These are phyloP conservation scores for Glaucidium brasilianum DNA, from an alignment of 2,113 vertebrate genomes.

Conservation along the genomic window DNA sequence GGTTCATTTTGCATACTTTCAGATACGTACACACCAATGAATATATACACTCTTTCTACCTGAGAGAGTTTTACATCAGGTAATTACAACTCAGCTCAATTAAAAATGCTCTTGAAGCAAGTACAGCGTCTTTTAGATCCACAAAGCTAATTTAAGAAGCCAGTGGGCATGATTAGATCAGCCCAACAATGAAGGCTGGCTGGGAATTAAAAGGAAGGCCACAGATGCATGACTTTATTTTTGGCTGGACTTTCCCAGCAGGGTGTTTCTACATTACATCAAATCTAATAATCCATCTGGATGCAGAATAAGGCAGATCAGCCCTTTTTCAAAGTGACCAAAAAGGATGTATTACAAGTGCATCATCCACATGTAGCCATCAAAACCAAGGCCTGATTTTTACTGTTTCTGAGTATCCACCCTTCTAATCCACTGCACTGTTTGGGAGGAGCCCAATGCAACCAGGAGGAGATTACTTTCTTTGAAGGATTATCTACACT, in stretches of 20 bases:
- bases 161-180: conserved; percentile 15
- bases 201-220: conserved; percentile 8
- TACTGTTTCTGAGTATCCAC: not conserved
- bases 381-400: not conserved
- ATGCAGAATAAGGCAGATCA: not conserved
- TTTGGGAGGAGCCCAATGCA: not conserved
- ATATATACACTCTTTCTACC: not conserved
- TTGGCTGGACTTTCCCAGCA: conserved; percentile 21
- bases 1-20: conserved; percentile 25
- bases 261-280: conserved; percentile 35
- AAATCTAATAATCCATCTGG: not conserved
- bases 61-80: not conserved
- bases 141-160: conserved; percentile 10
- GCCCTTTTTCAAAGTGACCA: not conserved
- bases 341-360: not conserved
- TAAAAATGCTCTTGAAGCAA: conserved; percentile 19
- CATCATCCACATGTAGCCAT: not conserved
- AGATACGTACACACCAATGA: not conserved
- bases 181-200: not conserved
- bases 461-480: not conserved
- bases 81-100: conserved; percentile 48
- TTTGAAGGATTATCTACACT: not conserved
- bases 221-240: not conserved
- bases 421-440: not conserved
- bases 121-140: not conserved